Evolutionary conservation across 2,888 invertebrate genomes (phyloP).

Genomic region (Suillia variegata): DNA sequence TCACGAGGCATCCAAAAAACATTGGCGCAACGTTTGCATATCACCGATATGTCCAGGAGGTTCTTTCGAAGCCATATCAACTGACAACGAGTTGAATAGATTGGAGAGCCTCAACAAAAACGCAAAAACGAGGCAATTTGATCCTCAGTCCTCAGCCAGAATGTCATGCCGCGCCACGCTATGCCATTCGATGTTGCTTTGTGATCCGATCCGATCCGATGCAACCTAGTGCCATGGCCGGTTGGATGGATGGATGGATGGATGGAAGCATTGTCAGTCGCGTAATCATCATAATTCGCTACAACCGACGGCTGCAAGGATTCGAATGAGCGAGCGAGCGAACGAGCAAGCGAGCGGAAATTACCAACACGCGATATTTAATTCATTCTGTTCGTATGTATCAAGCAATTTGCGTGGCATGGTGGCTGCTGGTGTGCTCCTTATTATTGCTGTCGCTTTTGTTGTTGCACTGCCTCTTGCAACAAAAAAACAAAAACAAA

Average conservation of each 20-base stretch:
- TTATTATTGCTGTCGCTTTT: constrained; percentile 3
- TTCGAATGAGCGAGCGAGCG: too few relatives aligned
- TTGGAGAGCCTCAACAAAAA: neutral
- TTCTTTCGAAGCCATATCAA: constrained; percentile 29
- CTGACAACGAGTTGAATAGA: too few relatives aligned
- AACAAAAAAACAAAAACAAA: too few relatives aligned
- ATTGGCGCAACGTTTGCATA: constrained; percentile 47
- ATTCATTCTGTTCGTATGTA: constrained; percentile 41
- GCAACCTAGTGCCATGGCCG: constrained; percentile 25
- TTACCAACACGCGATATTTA: constrained; percentile 57
- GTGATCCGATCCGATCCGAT: constrained; percentile 28
- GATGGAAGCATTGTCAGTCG: constrained; percentile 48
- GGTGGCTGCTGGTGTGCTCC: constrained; percentile 4
- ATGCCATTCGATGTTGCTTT: constrained; percentile 31
- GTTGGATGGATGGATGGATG: constrained; percentile 38
- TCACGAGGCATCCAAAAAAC: constrained; percentile 42
- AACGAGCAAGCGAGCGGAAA: constrained; percentile 55
- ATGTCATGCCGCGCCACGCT: constrained; percentile 41
- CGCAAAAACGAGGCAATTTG: constrained; percentile 40
- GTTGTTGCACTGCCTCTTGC: constrained; percentile 5
- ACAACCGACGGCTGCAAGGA: constrained; percentile 46
- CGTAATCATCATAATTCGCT: constrained; percentile 50
- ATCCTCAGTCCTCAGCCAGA: constrained; percentile 49
- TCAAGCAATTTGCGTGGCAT: constrained; percentile 21
- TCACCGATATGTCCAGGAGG: constrained; percentile 45